Percentiles rank a stretch among this genome's conserved stretches.
Conservation (phyloP, 2,113 vertebrate species). For the Gobio gobio region DNA sequence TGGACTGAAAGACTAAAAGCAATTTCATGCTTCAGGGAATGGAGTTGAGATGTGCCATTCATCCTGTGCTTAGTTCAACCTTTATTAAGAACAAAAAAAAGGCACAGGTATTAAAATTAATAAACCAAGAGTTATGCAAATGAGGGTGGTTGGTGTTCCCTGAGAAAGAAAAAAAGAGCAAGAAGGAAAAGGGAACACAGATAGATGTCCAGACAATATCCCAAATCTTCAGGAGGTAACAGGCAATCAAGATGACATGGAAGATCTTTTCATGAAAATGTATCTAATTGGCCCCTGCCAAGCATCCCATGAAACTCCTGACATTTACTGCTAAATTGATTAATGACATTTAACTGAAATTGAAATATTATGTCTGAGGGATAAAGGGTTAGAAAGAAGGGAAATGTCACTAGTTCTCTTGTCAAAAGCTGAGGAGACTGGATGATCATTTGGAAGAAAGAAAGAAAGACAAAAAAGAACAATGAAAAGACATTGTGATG, state of each 20-base stretch:
- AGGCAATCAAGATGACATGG: not conserved
- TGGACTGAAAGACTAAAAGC: constrained; percentile 15
- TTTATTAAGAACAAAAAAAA: constrained; percentile 39
- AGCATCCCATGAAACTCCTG: constrained; percentile 14
- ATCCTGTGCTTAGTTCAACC: constrained; percentile 17
- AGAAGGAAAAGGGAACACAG: not conserved
- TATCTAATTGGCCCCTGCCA: not conserved
- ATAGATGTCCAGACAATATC: not conserved
- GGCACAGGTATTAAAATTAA: constrained; percentile 38
- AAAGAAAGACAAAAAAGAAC: not conserved
- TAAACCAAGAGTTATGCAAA: constrained; percentile 22
- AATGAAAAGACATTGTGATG: constrained; percentile 21
- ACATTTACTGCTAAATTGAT: constrained; percentile 32
- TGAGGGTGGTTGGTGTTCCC: not conserved
- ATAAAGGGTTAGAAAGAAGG: constrained; percentile 5
- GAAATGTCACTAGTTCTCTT: constrained; percentile 7
- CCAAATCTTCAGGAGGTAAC: not conserved
- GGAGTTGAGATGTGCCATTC: constrained; percentile 17
- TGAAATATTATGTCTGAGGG: constrained; percentile 17
- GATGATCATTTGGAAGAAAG: not conserved
- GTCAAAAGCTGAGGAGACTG: not conserved
- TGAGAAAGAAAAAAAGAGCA: not conserved
- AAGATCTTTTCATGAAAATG: not conserved
- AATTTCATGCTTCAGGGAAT: constrained; percentile 40
- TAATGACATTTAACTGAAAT: constrained; percentile 43